A percentile compares a stretch with the other conserved stretches of the same genome.
phyloP scores from a whole-genome alignment of 2,888 invertebrate genomes.

The Drosophila rubida region DNA sequence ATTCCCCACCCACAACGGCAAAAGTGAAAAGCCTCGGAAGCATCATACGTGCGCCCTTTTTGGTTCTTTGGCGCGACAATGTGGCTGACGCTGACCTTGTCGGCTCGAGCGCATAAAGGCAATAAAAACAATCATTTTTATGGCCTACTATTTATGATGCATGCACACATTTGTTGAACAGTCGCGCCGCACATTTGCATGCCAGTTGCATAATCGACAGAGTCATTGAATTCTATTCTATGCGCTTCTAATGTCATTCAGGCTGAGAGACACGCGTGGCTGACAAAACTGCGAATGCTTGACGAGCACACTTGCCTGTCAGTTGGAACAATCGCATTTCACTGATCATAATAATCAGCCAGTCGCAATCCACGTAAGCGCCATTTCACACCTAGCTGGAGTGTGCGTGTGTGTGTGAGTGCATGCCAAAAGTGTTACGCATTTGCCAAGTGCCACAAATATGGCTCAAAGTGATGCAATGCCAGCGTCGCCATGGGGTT shows the following conservation, averaged over 20 bases:
- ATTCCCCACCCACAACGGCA: conserved; percentile 5
- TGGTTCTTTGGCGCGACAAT: conserved; percentile 37
- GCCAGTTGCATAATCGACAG: conserved; percentile 70
- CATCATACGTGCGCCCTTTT: conserved; percentile 51
- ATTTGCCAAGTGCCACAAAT: conserved; percentile 56
- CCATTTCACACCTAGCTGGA: conserved; percentile 54
- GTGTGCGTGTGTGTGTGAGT: conserved; percentile 8
- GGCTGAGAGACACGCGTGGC: conserved; percentile 31
- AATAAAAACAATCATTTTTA: conserved; percentile 47
- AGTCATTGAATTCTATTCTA: conserved; percentile 33
- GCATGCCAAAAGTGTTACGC: conserved; percentile 62
- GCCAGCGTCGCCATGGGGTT: conserved; percentile 22
- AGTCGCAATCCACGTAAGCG: conserved; percentile 38
- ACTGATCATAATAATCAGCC: conserved; percentile 27
- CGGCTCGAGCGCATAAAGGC: conserved; percentile 33
- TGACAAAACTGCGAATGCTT: not conserved
- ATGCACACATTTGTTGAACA: conserved; percentile 43
- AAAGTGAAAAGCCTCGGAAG: conserved; percentile 68
- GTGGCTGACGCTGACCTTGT: conserved; percentile 42
- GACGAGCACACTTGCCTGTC: not conserved
- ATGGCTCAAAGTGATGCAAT: conserved; percentile 56
- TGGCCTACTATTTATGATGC: conserved; percentile 57
- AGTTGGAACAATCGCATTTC: conserved; percentile 46
- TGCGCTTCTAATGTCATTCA: not conserved
- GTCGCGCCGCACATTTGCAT: conserved; percentile 54